phyloP scores from a whole-genome alignment of 2,797 vertebrate genomes.

The Diceros bicornis region DNA sequence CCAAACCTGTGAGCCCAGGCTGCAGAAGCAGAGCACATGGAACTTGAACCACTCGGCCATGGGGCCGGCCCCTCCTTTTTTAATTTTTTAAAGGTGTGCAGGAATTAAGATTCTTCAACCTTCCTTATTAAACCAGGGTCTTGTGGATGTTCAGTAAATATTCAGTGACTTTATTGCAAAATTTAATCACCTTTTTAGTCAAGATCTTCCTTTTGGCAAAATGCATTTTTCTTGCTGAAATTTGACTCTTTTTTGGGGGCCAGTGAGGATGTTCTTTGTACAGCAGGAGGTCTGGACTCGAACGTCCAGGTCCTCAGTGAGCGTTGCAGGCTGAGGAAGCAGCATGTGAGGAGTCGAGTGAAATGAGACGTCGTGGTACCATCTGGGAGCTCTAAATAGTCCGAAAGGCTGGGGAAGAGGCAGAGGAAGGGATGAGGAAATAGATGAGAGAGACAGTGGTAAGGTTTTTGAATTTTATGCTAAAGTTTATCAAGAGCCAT shows the following conservation, averaged over 20 bases:
- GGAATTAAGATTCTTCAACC: background rate
- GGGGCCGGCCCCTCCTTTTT: too few species aligned
- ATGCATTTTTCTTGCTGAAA: constrained; percentile 11
- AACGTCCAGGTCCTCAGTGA: background rate
- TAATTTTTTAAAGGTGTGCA: background rate
- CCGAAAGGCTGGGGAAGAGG: background rate
- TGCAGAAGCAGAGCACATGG: too few species aligned
- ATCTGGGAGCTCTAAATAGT: background rate
- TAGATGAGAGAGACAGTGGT: background rate
- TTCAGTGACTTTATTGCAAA: background rate
- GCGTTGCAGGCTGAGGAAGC: background rate
- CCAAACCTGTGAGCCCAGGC: too few species aligned
- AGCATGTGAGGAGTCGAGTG: background rate
- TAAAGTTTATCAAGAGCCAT: background rate
- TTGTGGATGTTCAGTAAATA: background rate
- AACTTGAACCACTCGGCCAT: too few species aligned
- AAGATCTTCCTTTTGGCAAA: background rate
- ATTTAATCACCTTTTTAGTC: constrained; percentile 10
- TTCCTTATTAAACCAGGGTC: background rate
- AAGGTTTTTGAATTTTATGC: constrained; percentile 38
- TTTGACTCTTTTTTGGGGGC: background rate
- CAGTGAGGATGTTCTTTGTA: background rate
- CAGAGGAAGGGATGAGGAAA: background rate
- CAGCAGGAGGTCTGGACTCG: background rate
- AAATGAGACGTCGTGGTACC: background rate